A percentile compares a stretch with the other conserved stretches of the same genome.
Conservation (phyloP, 37 sponge, comb jelly and placozoan species). For the Spongilla lacustris region DNA sequence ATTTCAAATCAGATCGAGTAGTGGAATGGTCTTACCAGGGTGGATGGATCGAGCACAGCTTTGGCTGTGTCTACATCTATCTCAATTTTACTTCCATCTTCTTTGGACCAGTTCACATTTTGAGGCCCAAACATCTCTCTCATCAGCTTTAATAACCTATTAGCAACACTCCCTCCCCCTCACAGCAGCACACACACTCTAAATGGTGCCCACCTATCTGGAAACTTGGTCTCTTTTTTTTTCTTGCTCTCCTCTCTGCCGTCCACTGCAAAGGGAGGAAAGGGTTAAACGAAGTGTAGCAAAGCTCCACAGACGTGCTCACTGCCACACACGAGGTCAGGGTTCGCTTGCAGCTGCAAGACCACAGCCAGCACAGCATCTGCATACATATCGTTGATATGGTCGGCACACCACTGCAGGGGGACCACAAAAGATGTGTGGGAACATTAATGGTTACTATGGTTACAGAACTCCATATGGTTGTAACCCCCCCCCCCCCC, state of each 20-base stretch:
- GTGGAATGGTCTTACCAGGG: conserved; percentile 20
- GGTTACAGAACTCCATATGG: too few species aligned
- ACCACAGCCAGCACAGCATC: conserved; percentile 94
- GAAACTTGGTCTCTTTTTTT: conserved; percentile 42
- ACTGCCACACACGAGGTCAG: conserved; percentile 4
- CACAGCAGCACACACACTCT: too few species aligned
- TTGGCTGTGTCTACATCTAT: conserved; percentile 45
- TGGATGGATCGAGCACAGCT: conserved; percentile 54
- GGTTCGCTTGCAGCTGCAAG: conserved; percentile 61
- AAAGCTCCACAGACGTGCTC: background rate
- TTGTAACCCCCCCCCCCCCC: too few species aligned
- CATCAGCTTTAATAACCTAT: conserved; percentile 64
- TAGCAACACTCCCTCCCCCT: background rate
- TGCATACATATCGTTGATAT: conserved; percentile 95
- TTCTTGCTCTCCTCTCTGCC: background rate
- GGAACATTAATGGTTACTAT: background rate
- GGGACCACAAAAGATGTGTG: background rate
- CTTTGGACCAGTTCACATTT: conserved; percentile 59
- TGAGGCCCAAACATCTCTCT: conserved; percentile 78
- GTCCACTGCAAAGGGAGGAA: conserved; percentile 8
- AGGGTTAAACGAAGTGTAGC: background rate
- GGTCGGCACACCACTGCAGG: conserved; percentile 87
- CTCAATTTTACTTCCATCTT: conserved; percentile 55
- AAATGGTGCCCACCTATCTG: conserved; percentile 6
- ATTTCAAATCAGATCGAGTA: too few species aligned